Evolutionary conservation across 2,888 invertebrate species (phyloP), one percentile per base, ranked within the genome.

Genomic region (Trachelus stipa): DNA sequence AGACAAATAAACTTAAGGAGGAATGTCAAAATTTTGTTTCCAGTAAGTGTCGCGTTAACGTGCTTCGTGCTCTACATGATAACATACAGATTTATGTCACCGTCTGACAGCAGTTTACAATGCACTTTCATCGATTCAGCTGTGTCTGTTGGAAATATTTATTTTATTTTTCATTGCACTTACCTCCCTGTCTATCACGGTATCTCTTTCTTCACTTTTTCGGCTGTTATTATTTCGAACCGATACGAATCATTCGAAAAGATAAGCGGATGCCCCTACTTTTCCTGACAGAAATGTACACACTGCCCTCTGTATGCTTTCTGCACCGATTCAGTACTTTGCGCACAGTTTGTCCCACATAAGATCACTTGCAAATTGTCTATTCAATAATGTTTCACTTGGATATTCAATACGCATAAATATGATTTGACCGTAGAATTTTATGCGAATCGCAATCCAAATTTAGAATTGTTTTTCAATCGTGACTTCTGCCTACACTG

Each of bases 1-100:
- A 98, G 91, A 97, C 97, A 3, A 94, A 94, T 80, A 96, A 97
- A 91, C 91, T 98, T 76, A 96, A 95, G 91, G 96, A 97, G 85
- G 96, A 97, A 88, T 97, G 97, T 90, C 94, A 96, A 88, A 96
- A 96, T 87, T 98, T 98, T 91, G 94, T 96, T 75, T 95, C 95
- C 87, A 97, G 98, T 97, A 92, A 93, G 94, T 93, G 33, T 31
- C 31, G 71, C 31, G 31, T 71, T 56, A 56, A 23, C 23, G 9
- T 56, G 1, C 15, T 56, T 23, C 56, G 23, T 56, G 56, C 23
- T 23, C 23, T 6, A 23, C 23, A 23, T 23, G 9, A 56, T 2
- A 23, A 56, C 23, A 56, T 23, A 23, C 23, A 56, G 9, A 56
- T 23, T 56, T 56, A 56, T 56, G 23, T 23, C 56, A 23, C 9